Percentiles rank a stretch among this genome's conserved stretches.
These are phyloP conservation scores for Siphlonurus alternatus DNA, from an alignment of 2,888 invertebrate species.

Conservation along the genomic window DNA sequence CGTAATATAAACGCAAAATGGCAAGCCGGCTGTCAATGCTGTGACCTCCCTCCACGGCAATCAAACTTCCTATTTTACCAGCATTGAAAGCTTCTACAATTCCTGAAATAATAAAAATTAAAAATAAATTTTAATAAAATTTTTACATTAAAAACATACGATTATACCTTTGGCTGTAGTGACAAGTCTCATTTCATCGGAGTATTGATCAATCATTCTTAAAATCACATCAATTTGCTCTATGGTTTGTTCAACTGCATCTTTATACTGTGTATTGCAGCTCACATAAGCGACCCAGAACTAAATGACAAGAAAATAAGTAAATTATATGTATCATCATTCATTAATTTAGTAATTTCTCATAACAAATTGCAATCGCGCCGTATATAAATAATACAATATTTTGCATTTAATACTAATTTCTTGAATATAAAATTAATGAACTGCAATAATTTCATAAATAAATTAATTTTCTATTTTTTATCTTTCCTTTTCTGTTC, in stretches of 20 bases:
- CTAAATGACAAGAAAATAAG: constrained; percentile 17
- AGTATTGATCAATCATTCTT: constrained; percentile 22
- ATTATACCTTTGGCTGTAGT: constrained; percentile 17
- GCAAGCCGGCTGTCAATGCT: constrained; percentile 31
- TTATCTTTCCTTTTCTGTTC: not conserved
- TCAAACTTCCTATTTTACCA: constrained; percentile 28
- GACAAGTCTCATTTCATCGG: constrained; percentile 16
- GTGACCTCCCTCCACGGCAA: constrained; percentile 33
- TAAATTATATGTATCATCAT: too few relatives aligned
- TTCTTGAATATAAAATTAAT: too few relatives aligned
- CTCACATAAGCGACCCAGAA: constrained; percentile 28
- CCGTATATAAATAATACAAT: too few relatives aligned
- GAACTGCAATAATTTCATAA: too few relatives aligned
- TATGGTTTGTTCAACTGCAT: constrained; percentile 26
- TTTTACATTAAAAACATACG: too few relatives aligned
- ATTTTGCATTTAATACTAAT: too few relatives aligned
- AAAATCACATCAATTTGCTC: constrained; percentile 30
- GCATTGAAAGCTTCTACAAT: constrained; percentile 24
- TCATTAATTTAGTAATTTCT: too few relatives aligned
- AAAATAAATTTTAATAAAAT: too few relatives aligned
- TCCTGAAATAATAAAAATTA: constrained; percentile 20
- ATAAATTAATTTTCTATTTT: not conserved
- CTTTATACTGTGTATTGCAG: constrained; percentile 25
- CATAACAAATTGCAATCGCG: too few relatives aligned
- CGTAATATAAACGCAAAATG: constrained; percentile 28